Evolutionary conservation across 2,797 vertebrate species (phyloP).

Genomic region (Premnoplex brunnescens): DNA sequence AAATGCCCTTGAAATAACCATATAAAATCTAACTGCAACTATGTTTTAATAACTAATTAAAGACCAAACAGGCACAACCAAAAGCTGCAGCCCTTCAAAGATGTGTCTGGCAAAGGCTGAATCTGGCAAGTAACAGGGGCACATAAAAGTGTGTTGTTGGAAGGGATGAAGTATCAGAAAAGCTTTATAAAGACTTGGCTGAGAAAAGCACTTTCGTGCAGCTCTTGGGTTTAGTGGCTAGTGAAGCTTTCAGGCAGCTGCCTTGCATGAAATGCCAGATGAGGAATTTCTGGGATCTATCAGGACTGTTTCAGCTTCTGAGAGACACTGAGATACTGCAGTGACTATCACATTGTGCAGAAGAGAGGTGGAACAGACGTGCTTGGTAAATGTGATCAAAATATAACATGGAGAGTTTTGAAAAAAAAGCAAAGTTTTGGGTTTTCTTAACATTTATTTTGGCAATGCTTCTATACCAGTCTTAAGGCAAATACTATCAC

Average conservation of each 20-base stretch:
- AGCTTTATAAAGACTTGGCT: slow-evolving; percentile 9
- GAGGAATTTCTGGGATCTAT: not conserved
- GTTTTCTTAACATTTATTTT: not conserved
- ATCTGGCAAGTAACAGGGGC: not conserved
- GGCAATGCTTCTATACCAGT: not conserved
- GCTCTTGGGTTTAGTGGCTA: not conserved
- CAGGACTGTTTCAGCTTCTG: not conserved
- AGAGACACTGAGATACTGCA: not conserved
- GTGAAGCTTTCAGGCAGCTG: slow-evolving; percentile 17
- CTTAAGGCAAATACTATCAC: not conserved
- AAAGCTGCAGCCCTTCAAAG: not conserved
- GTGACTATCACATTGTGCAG: not conserved
- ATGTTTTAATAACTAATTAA: not conserved
- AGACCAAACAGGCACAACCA: not conserved
- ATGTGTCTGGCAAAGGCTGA: not conserved
- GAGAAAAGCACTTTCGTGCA: not conserved
- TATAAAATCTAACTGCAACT: not conserved
- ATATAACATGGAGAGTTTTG: not conserved
- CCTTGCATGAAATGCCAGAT: not conserved
- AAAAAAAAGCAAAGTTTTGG: not conserved
- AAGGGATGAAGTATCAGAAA: not conserved
- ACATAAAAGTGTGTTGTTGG: not conserved
- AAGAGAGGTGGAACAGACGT: not conserved
- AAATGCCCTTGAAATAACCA: not conserved
- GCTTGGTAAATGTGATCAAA: not conserved